A percentile compares a stretch with the other conserved stretches of the same genome.
Evolutionary conservation across 2,113 vertebrate species (phyloP).

Genomic region (Paracanthobrama guichenoti): DNA sequence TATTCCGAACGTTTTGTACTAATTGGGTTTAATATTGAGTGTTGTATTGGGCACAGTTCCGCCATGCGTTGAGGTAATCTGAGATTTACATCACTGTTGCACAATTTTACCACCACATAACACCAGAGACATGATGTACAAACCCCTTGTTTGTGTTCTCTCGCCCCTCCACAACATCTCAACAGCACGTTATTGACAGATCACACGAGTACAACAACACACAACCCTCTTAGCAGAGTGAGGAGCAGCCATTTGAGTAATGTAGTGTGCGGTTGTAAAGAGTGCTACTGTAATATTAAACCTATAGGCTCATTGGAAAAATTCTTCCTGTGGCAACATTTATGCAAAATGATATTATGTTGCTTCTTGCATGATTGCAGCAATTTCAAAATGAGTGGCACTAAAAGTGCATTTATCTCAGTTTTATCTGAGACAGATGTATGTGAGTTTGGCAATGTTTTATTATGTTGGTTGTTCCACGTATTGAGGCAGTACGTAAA

Average conservation of each 20-base stretch:
- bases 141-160: background rate
- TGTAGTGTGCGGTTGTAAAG: background rate
- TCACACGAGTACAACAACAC: slow-evolving; percentile 33
- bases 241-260: background rate
- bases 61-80: background rate
- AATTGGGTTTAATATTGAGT: background rate
- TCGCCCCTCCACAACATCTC: slow-evolving; percentile 2
- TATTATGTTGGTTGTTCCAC: background rate
- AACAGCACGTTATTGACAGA: background rate
- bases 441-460: background rate
- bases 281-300: background rate
- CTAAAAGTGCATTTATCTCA: background rate
- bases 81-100: slow-evolving; percentile 20
- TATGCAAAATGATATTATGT: background rate
- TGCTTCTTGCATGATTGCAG: background rate
- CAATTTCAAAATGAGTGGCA: background rate
- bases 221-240: background rate
- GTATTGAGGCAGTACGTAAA: background rate
- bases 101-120: slow-evolving; percentile 20
- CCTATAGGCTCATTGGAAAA: background rate
- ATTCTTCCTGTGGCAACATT: background rate
- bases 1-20: background rate
- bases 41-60: background rate
- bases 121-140: background rate
- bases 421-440: background rate